phyloP scores from a whole-genome alignment of 1,140 invertebrate species.

The Neuroterus valhalla region DNA sequence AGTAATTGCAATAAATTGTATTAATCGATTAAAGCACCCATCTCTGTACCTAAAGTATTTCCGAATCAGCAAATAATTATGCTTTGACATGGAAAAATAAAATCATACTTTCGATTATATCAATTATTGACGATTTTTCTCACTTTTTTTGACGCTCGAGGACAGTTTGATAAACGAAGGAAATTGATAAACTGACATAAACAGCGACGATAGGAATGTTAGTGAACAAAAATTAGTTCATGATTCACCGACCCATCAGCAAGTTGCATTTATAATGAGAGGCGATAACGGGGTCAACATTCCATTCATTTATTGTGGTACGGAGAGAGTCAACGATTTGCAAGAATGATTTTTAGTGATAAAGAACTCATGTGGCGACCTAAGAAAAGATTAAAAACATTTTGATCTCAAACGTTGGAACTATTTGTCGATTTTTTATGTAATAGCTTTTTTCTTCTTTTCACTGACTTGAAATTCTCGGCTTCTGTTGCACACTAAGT shows the following conservation, averaged over 20 bases:
- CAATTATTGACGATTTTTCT: too few relatives aligned
- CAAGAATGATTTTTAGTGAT: background rate
- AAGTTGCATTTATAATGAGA: constrained; percentile 24
- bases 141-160: background rate
- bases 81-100: too few relatives aligned
- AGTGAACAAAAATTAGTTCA: constrained; percentile 19
- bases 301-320: background rate
- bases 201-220: background rate
- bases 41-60: too few relatives aligned
- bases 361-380: background rate
- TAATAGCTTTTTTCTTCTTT: background rate
- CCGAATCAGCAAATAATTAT: too few relatives aligned
- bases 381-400: constrained; percentile 2
- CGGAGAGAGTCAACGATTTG: constrained; percentile 7
- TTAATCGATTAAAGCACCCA: too few relatives aligned
- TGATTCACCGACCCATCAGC: constrained; percentile 14
- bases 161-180: background rate
- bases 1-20: too few relatives aligned
- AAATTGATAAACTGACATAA: constrained; percentile 12
- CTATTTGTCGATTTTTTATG: background rate
- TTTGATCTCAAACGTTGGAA: constrained; percentile 10
- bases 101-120: too few relatives aligned
- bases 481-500: background rate
- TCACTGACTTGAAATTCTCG: background rate
- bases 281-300: constrained; percentile 23